A percentile compares a stretch with the other conserved stretches of the same genome.
These are phyloP conservation scores for Hylia prasina DNA, from an alignment of 2,113 vertebrate genomes.

Conservation along the genomic window DNA sequence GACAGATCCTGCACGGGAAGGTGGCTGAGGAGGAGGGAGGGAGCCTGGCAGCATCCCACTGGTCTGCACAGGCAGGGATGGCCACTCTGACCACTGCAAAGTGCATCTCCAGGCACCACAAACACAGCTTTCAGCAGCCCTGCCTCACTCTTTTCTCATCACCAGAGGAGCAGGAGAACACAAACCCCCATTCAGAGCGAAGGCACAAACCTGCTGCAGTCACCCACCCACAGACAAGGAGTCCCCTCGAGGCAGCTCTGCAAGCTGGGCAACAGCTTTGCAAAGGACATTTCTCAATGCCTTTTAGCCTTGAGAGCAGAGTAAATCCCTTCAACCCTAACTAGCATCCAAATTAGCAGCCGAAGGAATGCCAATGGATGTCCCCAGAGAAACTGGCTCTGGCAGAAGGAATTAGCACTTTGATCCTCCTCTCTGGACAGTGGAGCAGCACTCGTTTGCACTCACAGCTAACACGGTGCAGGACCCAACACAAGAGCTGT, in stretches of 20 bases:
- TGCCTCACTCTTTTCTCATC: background rate
- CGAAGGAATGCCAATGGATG: background rate
- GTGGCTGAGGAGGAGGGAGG: background rate
- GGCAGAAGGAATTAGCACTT: background rate
- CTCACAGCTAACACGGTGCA: background rate
- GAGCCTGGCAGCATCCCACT: background rate
- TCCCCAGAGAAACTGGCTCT: background rate
- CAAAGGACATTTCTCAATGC: background rate
- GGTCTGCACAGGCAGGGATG: background rate
- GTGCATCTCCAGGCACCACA: background rate
- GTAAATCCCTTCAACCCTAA: conserved; percentile 1
- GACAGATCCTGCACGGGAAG: background rate
- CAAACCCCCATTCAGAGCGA: background rate
- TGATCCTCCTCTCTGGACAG: background rate
- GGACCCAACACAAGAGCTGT: rapidly evolving
- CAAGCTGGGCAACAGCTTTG: background rate
- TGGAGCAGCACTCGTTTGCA: background rate
- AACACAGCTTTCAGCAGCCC: background rate
- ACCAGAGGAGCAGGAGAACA: background rate
- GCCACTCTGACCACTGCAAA: background rate
- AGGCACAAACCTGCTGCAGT: background rate
- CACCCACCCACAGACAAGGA: background rate
- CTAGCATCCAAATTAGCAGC: background rate
- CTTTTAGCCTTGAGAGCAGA: background rate
- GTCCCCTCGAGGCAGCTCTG: background rate